Conservation (phyloP, 2,888 invertebrate genomes). For the Tuta absoluta region DNA sequence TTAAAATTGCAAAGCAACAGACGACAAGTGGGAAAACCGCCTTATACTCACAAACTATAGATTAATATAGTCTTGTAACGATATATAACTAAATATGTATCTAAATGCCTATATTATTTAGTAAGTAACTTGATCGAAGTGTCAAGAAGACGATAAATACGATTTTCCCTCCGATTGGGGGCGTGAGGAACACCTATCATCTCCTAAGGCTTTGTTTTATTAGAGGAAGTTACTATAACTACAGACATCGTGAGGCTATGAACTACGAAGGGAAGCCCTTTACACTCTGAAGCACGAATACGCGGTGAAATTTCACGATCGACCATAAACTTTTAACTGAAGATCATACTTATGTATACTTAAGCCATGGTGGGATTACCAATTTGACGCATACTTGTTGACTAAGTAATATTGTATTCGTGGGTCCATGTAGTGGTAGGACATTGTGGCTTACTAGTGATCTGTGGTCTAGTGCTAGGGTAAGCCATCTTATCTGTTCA, state of each 20-base stretch:
- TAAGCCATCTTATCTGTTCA: too few species aligned
- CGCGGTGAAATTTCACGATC: not conserved
- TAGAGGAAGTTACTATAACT: conserved; percentile 7
- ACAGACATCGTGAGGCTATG: not conserved
- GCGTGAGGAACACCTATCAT: conserved; percentile 12
- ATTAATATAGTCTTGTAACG: too few species aligned
- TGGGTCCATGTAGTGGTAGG: not conserved
- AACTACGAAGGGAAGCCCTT: not conserved
- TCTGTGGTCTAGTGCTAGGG: too few species aligned
- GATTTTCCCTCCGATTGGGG: conserved; percentile 6
- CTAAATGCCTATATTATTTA: too few species aligned
- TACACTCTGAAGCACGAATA: not conserved
- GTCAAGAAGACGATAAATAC: conserved; percentile 6
- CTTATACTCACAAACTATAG: too few species aligned
- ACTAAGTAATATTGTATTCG: too few species aligned
- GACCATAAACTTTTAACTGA: not conserved
- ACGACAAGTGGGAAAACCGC: too few species aligned
- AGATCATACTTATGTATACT: not conserved
- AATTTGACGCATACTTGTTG: not conserved
- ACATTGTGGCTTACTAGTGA: too few species aligned
- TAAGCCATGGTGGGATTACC: not conserved
- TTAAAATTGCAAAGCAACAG: too few species aligned
- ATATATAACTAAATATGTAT: too few species aligned
- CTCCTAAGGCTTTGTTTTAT: not conserved
- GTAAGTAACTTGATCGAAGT: not conserved